Evolutionary conservation across 2,888 invertebrate species (phyloP).

Genomic region (Hemithea aestivaria): DNA sequence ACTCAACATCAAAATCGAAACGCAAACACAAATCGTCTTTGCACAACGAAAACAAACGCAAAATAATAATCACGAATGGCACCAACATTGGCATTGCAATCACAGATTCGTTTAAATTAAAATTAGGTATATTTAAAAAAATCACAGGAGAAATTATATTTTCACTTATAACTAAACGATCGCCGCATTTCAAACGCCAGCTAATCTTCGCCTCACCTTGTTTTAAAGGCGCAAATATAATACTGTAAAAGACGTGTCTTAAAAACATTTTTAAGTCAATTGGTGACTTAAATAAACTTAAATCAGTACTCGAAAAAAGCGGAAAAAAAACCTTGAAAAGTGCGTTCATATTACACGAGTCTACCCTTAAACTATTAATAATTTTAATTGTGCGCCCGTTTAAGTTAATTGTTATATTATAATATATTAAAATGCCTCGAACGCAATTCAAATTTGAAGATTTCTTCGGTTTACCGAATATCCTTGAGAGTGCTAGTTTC

Average conservation of each 20-base stretch:
- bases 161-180: constrained; percentile 57
- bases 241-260: constrained; percentile 43
- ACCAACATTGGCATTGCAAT: constrained; percentile 66
- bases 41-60: constrained; percentile 42
- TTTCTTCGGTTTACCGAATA: not conserved
- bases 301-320: constrained; percentile 65
- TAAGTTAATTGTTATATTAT: constrained; percentile 10
- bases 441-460: constrained; percentile 13
- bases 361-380: constrained; percentile 34
- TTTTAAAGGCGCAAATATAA: constrained; percentile 37
- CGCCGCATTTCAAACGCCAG: constrained; percentile 9
- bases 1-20: constrained; percentile 32
- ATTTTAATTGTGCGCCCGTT: constrained; percentile 19
- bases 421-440: constrained; percentile 10
- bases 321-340: constrained; percentile 32
- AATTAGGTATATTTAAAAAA: constrained; percentile 59
- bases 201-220: constrained; percentile 4
- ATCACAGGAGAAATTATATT: constrained; percentile 66
- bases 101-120: constrained; percentile 58
- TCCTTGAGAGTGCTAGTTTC: too few relatives aligned
- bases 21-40: constrained; percentile 23
- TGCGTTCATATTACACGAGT: constrained; percentile 33
- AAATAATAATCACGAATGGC: constrained; percentile 50
- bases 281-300: constrained; percentile 40
- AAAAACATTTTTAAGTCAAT: constrained; percentile 43